phyloP scores from a whole-genome alignment of 1,140 invertebrate genomes.

The Potamilus streckersoni region DNA sequence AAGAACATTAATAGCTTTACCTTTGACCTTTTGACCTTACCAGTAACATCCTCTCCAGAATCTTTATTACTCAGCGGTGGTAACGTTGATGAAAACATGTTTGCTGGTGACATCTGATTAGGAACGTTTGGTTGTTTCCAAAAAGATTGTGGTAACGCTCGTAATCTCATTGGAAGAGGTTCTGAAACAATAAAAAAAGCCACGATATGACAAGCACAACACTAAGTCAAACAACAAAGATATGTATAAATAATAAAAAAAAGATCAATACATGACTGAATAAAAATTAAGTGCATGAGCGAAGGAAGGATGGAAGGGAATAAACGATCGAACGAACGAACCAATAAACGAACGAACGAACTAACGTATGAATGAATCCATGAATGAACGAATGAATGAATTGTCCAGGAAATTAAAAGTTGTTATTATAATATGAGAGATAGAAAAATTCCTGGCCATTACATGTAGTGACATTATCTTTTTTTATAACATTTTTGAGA shows the following conservation, averaged over 20 bases:
- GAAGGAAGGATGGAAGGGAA: no score
- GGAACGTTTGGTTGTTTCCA: constrained; percentile 73
- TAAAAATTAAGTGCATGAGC: neutral
- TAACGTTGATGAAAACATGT: constrained; percentile 61
- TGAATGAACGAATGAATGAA: no score
- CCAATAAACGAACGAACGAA: no score
- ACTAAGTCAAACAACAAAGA: no score
- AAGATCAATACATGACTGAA: constrained; percentile 2
- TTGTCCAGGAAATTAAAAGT: no score
- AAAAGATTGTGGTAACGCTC: constrained; percentile 72
- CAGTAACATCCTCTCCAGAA: constrained; percentile 59
- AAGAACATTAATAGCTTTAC: neutral
- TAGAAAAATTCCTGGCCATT: no score
- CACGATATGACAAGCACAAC: neutral
- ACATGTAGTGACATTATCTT: no score
- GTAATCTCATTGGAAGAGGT: constrained; percentile 71
- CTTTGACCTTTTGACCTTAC: constrained; percentile 32
- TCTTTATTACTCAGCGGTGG: constrained; percentile 68
- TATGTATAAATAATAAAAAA: neutral
- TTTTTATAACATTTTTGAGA: no score
- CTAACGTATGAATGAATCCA: no score
- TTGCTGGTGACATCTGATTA: constrained; percentile 67
- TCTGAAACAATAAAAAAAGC: constrained; percentile 63
- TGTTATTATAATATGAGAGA: no score
- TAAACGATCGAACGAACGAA: no score